Conservation (phyloP, 2,797 vertebrate genomes). For the Hydrolagus colliei region DNA sequence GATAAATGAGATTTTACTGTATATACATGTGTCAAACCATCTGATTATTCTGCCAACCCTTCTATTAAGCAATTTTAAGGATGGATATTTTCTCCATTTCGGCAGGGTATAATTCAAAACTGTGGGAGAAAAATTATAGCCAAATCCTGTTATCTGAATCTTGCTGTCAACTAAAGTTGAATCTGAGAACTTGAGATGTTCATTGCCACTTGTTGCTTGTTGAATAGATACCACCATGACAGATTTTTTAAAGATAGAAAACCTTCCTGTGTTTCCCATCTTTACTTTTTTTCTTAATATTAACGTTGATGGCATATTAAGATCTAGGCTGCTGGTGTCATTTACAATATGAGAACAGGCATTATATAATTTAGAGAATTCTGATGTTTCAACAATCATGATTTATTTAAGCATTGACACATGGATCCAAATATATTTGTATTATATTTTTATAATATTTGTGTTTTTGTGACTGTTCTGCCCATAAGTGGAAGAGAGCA, state of each 20-base stretch:
- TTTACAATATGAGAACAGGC: not conserved
- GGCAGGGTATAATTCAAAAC: not conserved
- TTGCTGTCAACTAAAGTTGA: not conserved
- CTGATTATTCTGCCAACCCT: not conserved
- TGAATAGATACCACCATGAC: too few relatives aligned
- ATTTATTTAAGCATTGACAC: not conserved
- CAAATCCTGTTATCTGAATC: not conserved
- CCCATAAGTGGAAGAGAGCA: too few relatives aligned
- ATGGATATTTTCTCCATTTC: not conserved
- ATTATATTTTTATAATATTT: not conserved
- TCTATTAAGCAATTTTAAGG: not conserved
- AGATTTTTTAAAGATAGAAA: not conserved
- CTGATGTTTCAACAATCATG: not conserved
- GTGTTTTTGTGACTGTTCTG: not conserved
- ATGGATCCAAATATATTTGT: not conserved
- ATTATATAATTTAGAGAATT: not conserved
- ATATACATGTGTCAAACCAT: too few relatives aligned
- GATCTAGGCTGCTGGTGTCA: not conserved
- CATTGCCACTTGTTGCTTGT: not conserved
- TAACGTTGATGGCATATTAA: not conserved
- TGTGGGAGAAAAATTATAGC: not conserved
- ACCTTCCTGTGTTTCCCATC: not conserved
- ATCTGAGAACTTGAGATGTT: not conserved
- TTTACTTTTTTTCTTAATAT: not conserved
- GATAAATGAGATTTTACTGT: too few relatives aligned